Conservation (phyloP, 2,888 invertebrate species). For the Melieria picta region DNA sequence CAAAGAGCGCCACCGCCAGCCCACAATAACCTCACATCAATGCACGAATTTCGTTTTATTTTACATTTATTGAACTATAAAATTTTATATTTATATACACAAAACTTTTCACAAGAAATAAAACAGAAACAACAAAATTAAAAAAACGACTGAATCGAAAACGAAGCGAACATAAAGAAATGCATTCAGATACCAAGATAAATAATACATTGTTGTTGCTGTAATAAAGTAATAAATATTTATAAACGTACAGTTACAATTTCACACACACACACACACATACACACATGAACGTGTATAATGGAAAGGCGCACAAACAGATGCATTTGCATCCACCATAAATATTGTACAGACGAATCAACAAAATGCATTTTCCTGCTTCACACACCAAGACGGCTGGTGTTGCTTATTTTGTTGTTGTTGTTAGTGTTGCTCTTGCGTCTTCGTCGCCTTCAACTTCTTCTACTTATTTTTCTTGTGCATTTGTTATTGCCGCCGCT, state of each 20-base stretch:
- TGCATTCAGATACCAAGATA: constrained; percentile 19
- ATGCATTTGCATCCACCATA: constrained; percentile 17
- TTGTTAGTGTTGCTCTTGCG: not conserved
- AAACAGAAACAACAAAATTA: constrained; percentile 22
- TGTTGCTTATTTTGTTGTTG: constrained; percentile 23
- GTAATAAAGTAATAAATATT: constrained; percentile 50
- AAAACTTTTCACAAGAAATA: too few relatives aligned
- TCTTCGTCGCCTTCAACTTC: not conserved
- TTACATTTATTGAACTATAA: constrained; percentile 22
- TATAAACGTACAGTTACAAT: constrained; percentile 40
- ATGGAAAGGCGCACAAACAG: constrained; percentile 23
- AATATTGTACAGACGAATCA: constrained; percentile 3
- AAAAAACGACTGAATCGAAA: constrained; percentile 11
- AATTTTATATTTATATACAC: constrained; percentile 24
- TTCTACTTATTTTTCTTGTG: constrained; percentile 12
- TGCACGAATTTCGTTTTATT: constrained; percentile 2
- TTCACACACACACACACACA: constrained; percentile 17
- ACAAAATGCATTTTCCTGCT: constrained; percentile 22
- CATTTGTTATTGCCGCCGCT: not conserved
- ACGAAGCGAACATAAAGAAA: constrained; percentile 3
- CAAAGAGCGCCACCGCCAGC: too few relatives aligned
- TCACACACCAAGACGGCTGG: constrained; percentile 20
- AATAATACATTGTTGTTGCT: constrained; percentile 31
- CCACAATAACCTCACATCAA: too few relatives aligned
- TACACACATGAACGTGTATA: constrained; percentile 4